Evolutionary conservation across 2,888 invertebrate genomes (phyloP), one percentile per base, ranked within the genome.

Genomic region (Hololepta plana): DNA sequence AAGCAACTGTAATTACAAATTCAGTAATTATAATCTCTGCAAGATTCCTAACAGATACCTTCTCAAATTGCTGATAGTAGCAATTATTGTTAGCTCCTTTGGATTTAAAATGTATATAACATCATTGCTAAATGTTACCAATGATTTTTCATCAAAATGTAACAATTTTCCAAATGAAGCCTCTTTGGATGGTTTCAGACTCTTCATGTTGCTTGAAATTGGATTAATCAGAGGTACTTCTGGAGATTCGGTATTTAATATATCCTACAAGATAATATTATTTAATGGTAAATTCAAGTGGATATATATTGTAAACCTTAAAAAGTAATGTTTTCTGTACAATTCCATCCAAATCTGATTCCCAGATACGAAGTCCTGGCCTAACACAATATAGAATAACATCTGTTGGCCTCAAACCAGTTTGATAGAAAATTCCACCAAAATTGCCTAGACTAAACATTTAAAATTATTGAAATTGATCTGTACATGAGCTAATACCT

Each of bases 301-400:
- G n/a, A n/a, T n/a, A n/a, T n/a, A 22, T 15, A 20, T 24, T 15
- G 27, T 15, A 28, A 46, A 72, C 84, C 60, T 82, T 82, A 47
- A 87, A 87, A 12, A 88, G 64, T 23, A 84, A 57, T 0, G 90
- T 90, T 54, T 79, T 77, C 28, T 68, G 62, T n/a, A 91, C 90
- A 34, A 67, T 64, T 2, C 90, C 90, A 15, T 56, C 48, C 12
- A 60, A 49, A 53, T 77, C 72, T 0, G 87, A 73, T 30, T 79
- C 60, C 90, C 90, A 91, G 39, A 90, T 60, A 19, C 90, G 60
- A 32, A 80, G 59, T 4, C 87, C 87, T 10, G 87, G 80, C 15
- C 90, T 64, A 26, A 77, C 73, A 43, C 84, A 77, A 55, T 72
- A 81, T 27, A 81, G 62, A 27, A 68, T 54, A 15, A 47, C 38